Evolutionary conservation across 2,888 invertebrate species (phyloP), one percentile per base, ranked within the genome.

Genomic region (Taenaris catops): DNA sequence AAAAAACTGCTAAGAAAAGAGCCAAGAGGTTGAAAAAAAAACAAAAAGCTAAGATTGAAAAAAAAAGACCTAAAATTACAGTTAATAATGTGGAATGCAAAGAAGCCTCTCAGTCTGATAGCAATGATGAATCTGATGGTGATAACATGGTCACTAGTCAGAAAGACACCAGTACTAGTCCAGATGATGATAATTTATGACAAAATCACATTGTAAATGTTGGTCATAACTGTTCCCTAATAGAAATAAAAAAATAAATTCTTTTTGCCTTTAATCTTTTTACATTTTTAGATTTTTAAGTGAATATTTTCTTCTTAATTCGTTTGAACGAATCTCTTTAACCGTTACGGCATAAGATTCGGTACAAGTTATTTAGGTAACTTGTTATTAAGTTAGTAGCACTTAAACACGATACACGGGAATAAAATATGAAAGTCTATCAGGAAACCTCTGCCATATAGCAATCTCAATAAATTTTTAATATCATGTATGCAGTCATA

Each of bases 1-100:
- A 93, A 56, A 91, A 89, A 63, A 97, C 97, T 2, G 95, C 96
- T 0, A 98, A 97, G 63, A 98, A 96, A 67, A 88, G 98, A 51
- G 94, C 94, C 0, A 99, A 98, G 66, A 89, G 98, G 29, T 64
- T 93, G 36, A 96, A 94, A 63, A 93, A 90, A 62, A 96, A 95
- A 61, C 88, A 64, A 51, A 74, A 68, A 50, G 61, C 68, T 1
- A 83, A 76, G 50, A 37, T 61, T 8, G 79, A 76, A 51, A 61
- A 46, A 3, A 90, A 65, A 88, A 79, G 68, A 47, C 50, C 64
- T n/a, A 83, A 79, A 49, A 50, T 41, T 17, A 59, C 58, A 25
- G 59, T 52, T 29, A 46, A 44, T 36, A 67, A 57, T 49, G 12
- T 25, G 3, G 23, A 25, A 8, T 2, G 21, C 8, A 33, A 35